phyloP scores from a whole-genome alignment of 2,113 vertebrate species.

The Bothrops jararaca region DNA sequence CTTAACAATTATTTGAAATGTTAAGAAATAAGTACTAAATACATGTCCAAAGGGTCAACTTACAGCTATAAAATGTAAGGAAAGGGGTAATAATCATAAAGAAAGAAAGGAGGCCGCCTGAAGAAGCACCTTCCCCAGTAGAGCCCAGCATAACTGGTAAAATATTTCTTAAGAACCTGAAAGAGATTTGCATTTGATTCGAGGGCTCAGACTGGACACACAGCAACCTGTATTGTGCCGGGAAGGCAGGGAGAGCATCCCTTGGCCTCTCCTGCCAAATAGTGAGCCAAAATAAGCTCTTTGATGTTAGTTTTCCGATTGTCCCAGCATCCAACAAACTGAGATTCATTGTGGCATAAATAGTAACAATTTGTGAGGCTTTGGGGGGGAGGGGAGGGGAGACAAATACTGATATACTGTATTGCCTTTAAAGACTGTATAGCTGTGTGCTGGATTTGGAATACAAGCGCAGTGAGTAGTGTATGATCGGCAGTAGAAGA shows the following conservation, averaged over 20 bases:
- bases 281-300: neutral
- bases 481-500: neutral
- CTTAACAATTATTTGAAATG: neutral
- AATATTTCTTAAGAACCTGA: neutral
- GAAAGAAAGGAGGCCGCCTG: neutral
- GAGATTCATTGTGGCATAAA: neutral
- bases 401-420: neutral
- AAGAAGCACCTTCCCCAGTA: neutral
- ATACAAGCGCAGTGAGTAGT: neutral
- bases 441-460: neutral
- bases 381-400: neutral
- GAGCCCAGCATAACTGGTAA: neutral
- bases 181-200: neutral
- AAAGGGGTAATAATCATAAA: neutral
- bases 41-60: neutral
- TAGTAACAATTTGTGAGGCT: neutral
- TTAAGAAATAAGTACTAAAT: neutral
- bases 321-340: neutral
- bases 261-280: neutral
- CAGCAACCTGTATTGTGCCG: neutral
- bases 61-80: neutral
- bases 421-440: neutral
- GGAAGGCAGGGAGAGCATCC: neutral
- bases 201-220: neutral
- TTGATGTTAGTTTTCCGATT: neutral